These are phyloP conservation scores for Nasua narica DNA, from an alignment of 2,797 vertebrate genomes.

Conservation along the genomic window DNA sequence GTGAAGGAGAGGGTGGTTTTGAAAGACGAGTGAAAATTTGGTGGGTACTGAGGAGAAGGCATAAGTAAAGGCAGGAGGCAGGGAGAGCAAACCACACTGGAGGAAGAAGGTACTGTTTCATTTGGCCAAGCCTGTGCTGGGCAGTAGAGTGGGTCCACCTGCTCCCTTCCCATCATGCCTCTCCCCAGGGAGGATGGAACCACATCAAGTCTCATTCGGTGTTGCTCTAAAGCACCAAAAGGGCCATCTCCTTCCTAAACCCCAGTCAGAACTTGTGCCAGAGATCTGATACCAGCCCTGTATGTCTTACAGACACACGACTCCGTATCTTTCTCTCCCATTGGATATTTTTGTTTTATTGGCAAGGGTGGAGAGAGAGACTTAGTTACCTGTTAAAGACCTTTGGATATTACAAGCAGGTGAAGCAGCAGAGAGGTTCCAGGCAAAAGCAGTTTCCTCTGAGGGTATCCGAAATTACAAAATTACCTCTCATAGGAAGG, in stretches of 20 bases:
- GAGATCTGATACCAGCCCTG: neutral
- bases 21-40: neutral
- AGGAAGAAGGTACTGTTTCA: neutral
- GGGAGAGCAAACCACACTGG: neutral
- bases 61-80: neutral
- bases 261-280: neutral
- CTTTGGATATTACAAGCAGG: neutral
- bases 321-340: neutral
- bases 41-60: neutral
- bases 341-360: neutral
- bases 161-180: neutral
- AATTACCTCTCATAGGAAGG: neutral
- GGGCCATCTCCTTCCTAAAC: neutral
- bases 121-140: fast-evolving
- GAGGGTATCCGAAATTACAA: neutral
- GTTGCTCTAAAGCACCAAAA: neutral
- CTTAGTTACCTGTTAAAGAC: neutral
- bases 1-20: neutral
- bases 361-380: neutral
- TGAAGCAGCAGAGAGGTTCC: neutral
- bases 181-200: neutral
- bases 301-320: neutral
- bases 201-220: neutral
- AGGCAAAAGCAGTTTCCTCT: neutral
- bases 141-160: fast-evolving